A percentile compares a stretch with the other conserved stretches of the same genome.
Evolutionary conservation across 2,113 vertebrate species (phyloP).

Genomic region (Esox niger): DNA sequence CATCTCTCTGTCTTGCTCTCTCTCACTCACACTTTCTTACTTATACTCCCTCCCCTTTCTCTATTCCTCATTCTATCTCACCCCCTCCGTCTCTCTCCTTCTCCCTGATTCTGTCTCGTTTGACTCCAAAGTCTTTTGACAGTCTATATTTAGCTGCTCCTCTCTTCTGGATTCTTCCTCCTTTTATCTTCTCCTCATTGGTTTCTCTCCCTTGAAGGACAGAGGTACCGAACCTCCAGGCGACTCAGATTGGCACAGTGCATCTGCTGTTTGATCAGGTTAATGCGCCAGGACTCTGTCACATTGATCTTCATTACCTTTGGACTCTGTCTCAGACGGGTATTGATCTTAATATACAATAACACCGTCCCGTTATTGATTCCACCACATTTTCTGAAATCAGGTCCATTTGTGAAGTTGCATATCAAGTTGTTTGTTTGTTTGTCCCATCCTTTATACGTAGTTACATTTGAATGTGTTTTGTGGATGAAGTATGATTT

Average conservation of each 20-base stretch:
- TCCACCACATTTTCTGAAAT: no score
- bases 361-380: no score
- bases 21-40: background rate
- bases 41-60: background rate
- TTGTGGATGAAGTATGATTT: conserved; percentile 21
- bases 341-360: no score
- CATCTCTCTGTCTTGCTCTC: background rate
- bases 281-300: conserved; percentile 65
- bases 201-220: conserved; percentile 62
- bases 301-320: background rate
- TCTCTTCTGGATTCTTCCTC: conserved; percentile 57
- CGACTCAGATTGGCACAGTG: background rate
- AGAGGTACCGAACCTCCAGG: conserved; percentile 43
- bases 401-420: no score
- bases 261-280: conserved; percentile 65
- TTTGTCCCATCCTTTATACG: background rate
- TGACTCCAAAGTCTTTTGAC: conserved; percentile 57
- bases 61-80: conserved; percentile 35
- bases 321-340: no score
- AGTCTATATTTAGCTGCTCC: conserved; percentile 71
- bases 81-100: conserved; percentile 35
- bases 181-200: conserved; percentile 63
- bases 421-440: no score
- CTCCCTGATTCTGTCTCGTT: conserved; percentile 50
- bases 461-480: conserved; percentile 12